phyloP scores from a whole-genome alignment of 1,140 invertebrate genomes.

The Drosophila bocki region DNA sequence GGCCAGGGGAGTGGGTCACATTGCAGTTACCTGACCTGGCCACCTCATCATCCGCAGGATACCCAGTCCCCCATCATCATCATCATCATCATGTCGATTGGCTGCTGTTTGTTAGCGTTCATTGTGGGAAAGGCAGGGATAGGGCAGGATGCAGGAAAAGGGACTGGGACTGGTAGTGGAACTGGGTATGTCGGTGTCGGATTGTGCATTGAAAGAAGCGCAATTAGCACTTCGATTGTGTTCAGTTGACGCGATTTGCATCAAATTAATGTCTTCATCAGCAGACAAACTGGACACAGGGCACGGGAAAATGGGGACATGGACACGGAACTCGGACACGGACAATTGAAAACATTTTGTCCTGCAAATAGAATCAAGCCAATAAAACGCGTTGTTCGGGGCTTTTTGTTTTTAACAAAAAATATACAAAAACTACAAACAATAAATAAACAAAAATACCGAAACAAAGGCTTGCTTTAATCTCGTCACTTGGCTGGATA shows the following conservation, averaged over 20 bases:
- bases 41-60: constrained; percentile 25
- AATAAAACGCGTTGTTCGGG: not conserved
- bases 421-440: not conserved
- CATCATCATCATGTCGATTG: constrained; percentile 49
- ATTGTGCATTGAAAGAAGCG: constrained; percentile 75
- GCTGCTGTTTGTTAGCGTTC: constrained; percentile 64
- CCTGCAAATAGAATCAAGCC: constrained; percentile 29
- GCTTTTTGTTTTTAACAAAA: not conserved
- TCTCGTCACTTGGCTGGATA: not conserved
- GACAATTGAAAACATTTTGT: constrained; percentile 48
- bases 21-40: constrained; percentile 43
- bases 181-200: constrained; percentile 17
- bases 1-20: constrained; percentile 10
- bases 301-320: not conserved
- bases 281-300: constrained; percentile 55
- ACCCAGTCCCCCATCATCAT: constrained; percentile 7
- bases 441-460: constrained; percentile 4
- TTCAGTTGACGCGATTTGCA: constrained; percentile 79
- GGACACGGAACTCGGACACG: constrained; percentile 10
- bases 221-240: constrained; percentile 83
- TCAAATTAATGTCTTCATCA: constrained; percentile 83
- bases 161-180: not conserved
- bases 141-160: not conserved
- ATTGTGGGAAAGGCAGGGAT: constrained; percentile 28
- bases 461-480: constrained; percentile 13